These are phyloP conservation scores for Steinernema hermaphroditum DNA, from an alignment of 2,888 invertebrate species.

Conservation along the genomic window DNA sequence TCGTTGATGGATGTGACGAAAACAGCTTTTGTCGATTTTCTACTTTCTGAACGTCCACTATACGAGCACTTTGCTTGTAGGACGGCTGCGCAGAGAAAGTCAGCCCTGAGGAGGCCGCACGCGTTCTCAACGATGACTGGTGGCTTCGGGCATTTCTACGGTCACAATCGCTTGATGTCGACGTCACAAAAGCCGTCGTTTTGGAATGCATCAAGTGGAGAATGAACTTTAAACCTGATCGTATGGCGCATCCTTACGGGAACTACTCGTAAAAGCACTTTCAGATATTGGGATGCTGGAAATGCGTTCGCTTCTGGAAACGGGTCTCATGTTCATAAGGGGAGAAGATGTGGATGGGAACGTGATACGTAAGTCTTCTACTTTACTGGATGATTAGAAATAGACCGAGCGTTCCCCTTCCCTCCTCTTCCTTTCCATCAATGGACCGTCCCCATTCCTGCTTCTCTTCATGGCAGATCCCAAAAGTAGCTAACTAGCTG, in stretches of 20 bases:
- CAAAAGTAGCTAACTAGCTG: too few species aligned
- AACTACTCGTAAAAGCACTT: slow-evolving; percentile 28
- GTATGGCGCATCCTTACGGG: too few species aligned
- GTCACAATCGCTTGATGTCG: slow-evolving; percentile 53
- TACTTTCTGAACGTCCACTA: too few species aligned
- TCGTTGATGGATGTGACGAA: too few species aligned
- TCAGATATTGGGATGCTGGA: slow-evolving; percentile 55
- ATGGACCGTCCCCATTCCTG: too few species aligned
- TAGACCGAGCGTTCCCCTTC: too few species aligned
- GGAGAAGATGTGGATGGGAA: slow-evolving; percentile 52
- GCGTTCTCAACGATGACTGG: slow-evolving; percentile 54
- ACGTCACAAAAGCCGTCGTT: slow-evolving; percentile 54
- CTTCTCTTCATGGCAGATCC: too few species aligned
- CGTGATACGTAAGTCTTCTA: slow-evolving; percentile 46
- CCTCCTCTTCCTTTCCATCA: too few species aligned
- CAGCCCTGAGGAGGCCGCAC: slow-evolving; percentile 40
- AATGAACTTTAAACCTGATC: slow-evolving; percentile 37
- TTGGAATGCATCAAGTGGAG: slow-evolving; percentile 62
- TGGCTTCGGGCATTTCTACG: slow-evolving; percentile 48
- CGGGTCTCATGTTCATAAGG: slow-evolving; percentile 56
- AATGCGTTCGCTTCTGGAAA: slow-evolving; percentile 50
- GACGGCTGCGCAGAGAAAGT: slow-evolving; percentile 33
- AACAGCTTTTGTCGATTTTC: too few species aligned
- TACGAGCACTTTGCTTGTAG: too few species aligned
- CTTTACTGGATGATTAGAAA: too few species aligned